A percentile compares a stretch with the other conserved stretches of the same genome.
Conservation (phyloP, 2,113 vertebrate genomes). For the Strix aluco region DNA sequence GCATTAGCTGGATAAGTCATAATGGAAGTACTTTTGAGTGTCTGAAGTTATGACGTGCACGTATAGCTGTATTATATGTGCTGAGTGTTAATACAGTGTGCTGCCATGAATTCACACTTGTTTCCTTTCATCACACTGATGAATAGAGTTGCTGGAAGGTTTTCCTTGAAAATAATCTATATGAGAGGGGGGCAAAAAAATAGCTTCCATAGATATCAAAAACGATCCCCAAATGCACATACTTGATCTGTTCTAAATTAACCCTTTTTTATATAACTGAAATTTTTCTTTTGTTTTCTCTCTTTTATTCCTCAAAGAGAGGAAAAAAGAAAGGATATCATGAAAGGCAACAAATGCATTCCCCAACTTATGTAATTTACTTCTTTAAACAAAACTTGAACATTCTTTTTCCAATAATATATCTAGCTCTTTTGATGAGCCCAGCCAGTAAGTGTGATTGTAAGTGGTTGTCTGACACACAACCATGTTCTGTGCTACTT, state of each 20-base stretch:
- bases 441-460: neutral
- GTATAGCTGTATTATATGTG: neutral
- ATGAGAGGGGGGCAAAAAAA: neutral
- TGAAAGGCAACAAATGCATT: neutral
- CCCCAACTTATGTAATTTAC: neutral
- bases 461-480: neutral
- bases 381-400: neutral
- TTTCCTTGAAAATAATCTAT: neutral
- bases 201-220: neutral
- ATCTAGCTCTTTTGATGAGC: neutral
- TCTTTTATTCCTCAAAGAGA: neutral
- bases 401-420: neutral
- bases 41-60: neutral
- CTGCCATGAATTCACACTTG: neutral
- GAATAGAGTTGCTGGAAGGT: neutral
- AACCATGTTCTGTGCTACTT: neutral
- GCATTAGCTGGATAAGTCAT: neutral
- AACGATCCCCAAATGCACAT: neutral
- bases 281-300: neutral
- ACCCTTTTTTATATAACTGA: neutral
- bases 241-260: neutral
- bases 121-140: neutral
- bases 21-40: neutral
- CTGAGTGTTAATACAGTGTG: fast-evolving
- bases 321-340: neutral